phyloP scores from a whole-genome alignment of 2,797 vertebrate species.

The Acrossocheilus fasciatus region DNA sequence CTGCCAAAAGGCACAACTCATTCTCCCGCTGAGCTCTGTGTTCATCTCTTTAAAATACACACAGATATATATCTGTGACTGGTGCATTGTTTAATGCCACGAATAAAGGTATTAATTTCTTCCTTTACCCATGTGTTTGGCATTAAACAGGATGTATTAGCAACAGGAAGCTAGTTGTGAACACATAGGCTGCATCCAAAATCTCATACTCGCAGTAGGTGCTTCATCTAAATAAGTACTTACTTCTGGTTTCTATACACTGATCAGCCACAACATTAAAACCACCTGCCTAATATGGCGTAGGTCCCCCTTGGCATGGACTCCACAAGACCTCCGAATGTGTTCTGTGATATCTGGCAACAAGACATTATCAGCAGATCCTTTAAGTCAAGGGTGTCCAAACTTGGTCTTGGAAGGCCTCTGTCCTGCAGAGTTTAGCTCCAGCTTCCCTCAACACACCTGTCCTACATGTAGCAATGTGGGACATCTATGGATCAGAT shows the following conservation, averaged over 20 bases:
- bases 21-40: conserved; percentile 14
- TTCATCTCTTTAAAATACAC: conserved; percentile 42
- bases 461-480: not conserved
- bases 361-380: not conserved
- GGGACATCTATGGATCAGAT: no score
- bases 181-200: not conserved
- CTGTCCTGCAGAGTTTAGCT: not conserved
- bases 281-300: not conserved
- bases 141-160: not conserved
- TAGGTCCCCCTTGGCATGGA: not conserved
- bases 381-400: not conserved
- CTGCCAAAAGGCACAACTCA: conserved; percentile 64
- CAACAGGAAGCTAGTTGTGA: not conserved
- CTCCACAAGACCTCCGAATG: not conserved
- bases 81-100: not conserved
- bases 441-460: not conserved
- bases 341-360: not conserved
- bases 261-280: not conserved
- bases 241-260: not conserved
- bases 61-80: not conserved
- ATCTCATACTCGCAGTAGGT: not conserved
- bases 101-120: not conserved
- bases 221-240: not conserved
- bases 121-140: not conserved
- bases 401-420: not conserved